These are phyloP conservation scores for Orcinus orca DNA, from an alignment of 2,113 vertebrate genomes.

Conservation along the genomic window DNA sequence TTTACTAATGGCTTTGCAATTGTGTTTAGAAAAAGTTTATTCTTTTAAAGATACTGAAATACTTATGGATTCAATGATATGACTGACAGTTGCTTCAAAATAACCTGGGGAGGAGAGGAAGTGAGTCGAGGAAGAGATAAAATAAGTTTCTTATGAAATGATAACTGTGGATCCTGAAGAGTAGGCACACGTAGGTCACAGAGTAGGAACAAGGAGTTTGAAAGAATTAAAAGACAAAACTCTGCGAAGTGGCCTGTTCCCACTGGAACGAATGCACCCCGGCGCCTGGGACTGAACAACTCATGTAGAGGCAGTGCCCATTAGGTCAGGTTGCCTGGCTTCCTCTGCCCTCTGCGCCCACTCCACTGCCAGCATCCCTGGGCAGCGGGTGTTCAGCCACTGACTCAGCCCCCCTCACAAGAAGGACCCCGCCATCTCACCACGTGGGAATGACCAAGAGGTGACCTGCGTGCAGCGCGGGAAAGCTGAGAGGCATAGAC, in stretches of 20 bases:
- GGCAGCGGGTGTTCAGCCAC: background rate
- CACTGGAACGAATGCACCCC: background rate
- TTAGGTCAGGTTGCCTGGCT: background rate
- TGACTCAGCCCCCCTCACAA: background rate
- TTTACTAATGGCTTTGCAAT: background rate
- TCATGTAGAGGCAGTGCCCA: background rate
- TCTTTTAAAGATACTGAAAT: background rate
- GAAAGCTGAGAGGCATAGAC: background rate
- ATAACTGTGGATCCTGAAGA: background rate
- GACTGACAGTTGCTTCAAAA: background rate
- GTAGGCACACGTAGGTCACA: background rate
- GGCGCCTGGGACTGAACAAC: background rate
- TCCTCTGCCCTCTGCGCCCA: background rate
- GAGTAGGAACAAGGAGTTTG: background rate
- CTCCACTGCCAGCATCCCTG: fast-evolving
- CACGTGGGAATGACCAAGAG: background rate
- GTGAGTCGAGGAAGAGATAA: background rate
- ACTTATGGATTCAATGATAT: background rate
- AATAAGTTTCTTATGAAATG: background rate
- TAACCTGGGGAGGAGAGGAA: background rate
- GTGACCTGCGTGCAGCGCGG: fast-evolving
- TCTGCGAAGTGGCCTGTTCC: background rate
- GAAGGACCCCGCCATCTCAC: background rate
- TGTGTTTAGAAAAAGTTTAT: background rate
- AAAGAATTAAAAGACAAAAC: background rate